Evolutionary conservation across 2,888 invertebrate genomes (phyloP).

Genomic region (Cacoxenus indagator): DNA sequence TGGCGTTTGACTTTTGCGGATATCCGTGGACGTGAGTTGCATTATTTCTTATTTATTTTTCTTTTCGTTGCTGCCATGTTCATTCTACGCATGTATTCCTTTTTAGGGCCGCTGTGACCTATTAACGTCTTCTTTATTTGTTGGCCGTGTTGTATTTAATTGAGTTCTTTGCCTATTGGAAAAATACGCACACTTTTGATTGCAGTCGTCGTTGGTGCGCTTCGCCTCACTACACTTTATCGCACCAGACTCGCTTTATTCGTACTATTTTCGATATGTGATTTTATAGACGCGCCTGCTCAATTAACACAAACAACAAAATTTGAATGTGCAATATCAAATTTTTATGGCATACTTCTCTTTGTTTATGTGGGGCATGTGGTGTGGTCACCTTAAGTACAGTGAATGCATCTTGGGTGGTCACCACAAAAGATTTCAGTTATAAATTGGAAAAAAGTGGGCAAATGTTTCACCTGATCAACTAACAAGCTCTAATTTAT

Average conservation of each 20-base stretch:
- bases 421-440: no score
- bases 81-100: constrained; percentile 12
- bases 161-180: neutral
- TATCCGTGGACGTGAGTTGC: constrained; percentile 61
- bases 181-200: constrained; percentile 31
- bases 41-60: constrained; percentile 31
- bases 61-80: constrained; percentile 22
- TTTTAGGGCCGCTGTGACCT: constrained; percentile 17
- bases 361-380: constrained; percentile 21
- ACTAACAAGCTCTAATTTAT: no score
- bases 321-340: constrained; percentile 22
- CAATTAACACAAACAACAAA: constrained; percentile 37
- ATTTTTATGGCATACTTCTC: constrained; percentile 19
- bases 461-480: no score
- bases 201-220: constrained; percentile 28
- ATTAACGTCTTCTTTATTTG: constrained; percentile 37
- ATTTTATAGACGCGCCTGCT: constrained; percentile 23
- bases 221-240: neutral
- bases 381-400: constrained; percentile 47
- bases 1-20: constrained; percentile 45
- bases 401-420: no score
- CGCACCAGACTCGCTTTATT: neutral
- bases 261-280: neutral
- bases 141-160: no score
- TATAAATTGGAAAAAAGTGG: no score